phyloP scores from a whole-genome alignment of 2,888 invertebrate species.

The Drosophila atripex region DNA sequence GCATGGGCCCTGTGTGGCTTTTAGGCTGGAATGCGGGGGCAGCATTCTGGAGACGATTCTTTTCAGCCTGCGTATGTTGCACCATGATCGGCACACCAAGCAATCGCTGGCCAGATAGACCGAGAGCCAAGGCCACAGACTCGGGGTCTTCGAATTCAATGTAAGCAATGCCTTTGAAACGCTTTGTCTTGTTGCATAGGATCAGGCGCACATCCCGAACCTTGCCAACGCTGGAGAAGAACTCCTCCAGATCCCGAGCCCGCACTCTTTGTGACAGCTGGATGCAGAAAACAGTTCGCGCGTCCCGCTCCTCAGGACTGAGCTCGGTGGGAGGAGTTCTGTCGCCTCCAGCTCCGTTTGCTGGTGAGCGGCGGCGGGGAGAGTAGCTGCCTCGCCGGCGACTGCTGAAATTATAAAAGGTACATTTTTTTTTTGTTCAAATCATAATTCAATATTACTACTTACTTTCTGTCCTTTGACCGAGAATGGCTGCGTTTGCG shows the following conservation, averaged over 20 bases:
- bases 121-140: constrained; percentile 97
- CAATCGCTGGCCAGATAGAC: constrained; percentile 97
- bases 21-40: constrained; percentile 94
- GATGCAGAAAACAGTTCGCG: constrained; percentile 99
- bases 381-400: constrained; percentile 83
- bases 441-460: not conserved
- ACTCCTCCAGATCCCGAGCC: constrained; percentile 98
- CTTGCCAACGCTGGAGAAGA: constrained; percentile 99
- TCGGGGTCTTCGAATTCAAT: constrained; percentile 99
- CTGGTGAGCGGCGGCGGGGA: constrained; percentile 82
- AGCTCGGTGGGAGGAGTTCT: constrained; percentile 89
- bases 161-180: constrained; percentile 99
- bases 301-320: constrained; percentile 98
- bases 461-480: constrained; percentile 80
- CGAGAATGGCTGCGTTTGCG: constrained; percentile 73
- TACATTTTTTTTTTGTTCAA: not conserved
- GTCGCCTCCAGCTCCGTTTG: constrained; percentile 85
- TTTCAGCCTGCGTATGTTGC: constrained; percentile 98
- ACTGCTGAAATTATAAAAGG: constrained; percentile 46
- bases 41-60: constrained; percentile 95
- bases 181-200: constrained; percentile 98
- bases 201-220: constrained; percentile 99
- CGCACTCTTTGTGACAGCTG: constrained; percentile 97
- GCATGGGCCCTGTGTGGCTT: constrained; percentile 96
- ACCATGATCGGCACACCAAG: constrained; percentile 98